These are phyloP conservation scores for Micrastur ruficollis DNA, from an alignment of 2,797 vertebrate species.

Conservation along the genomic window DNA sequence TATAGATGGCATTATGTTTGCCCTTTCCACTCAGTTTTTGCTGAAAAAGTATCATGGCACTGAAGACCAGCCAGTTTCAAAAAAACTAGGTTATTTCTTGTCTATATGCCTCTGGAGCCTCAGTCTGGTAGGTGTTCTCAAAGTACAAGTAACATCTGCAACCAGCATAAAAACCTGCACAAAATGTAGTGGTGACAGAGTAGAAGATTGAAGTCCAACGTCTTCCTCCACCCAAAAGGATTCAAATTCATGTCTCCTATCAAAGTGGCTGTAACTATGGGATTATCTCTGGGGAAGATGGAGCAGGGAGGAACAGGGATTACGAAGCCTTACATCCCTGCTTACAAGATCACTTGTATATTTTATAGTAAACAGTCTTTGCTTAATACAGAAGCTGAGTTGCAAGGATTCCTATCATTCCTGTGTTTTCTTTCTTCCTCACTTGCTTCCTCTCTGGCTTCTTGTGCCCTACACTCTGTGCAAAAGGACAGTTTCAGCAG, in stretches of 20 bases:
- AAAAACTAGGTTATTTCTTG: not conserved
- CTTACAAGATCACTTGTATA: not conserved
- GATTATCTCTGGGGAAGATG: accelerated
- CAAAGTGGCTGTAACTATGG: not conserved
- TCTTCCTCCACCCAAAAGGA: not conserved
- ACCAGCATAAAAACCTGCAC: not conserved
- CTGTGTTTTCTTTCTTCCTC: not conserved
- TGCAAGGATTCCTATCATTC: not conserved
- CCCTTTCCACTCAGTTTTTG: not conserved
- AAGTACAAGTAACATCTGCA: not conserved
- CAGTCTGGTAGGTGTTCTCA: not conserved
- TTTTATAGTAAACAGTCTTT: not conserved
- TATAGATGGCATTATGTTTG: not conserved
- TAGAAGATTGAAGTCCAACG: accelerated
- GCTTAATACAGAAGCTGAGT: not conserved
- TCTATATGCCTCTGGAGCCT: not conserved
- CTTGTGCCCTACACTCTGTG: no score
- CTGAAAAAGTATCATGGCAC: not conserved
- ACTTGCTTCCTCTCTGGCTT: not conserved
- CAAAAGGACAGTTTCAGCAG: not conserved
- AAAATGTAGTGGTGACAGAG: not conserved
- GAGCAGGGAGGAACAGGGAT: not conserved
- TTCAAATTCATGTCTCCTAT: not conserved
- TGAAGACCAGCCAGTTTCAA: not conserved
- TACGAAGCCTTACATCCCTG: not conserved